Base-by-base conservation (phyloP, 2,888 invertebrate genomes). In the Heteromurus nitidus region DNA sequence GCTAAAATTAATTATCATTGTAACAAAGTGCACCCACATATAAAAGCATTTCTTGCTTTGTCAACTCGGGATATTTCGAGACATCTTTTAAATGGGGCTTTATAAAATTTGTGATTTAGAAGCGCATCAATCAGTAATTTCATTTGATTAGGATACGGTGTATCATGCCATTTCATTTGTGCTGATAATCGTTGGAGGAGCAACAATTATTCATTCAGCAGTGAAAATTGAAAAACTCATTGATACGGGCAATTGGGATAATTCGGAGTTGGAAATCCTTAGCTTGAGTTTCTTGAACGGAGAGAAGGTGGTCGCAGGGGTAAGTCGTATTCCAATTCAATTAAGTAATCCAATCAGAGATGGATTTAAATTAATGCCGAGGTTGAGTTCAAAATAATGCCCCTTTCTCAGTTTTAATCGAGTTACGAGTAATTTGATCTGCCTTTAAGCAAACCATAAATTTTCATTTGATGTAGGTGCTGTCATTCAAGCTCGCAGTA, bases 291-390 rank as follows among this genome's bases (percentile, higher is more conserved):
- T 55, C 2, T 11, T 28, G 18, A 28, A 18, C 18, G 60, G 30
- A n/a, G 60, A 3, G 18, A 60, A 64, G 22, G n/a, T 64, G 16
- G 7, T 64, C 13, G 20, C 42, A 24, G 64, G 64, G 42, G 64
- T 64, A 60, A 18, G 53, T 13, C 13, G 36, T 36, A n/a, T n/a
- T n/a, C n/a, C n/a, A n/a, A n/a, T n/a, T n/a, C n/a, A n/a, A 36
- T 36, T 36, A 36, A 36, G 5, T 36, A 36, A 13, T 36, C 36
- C 36, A 36, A n/a, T n/a, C n/a, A n/a, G n/a, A n/a, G n/a, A n/a
- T 36, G 36, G 36, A 36, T 36, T 36, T n/a, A n/a, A n/a, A n/a
- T n/a, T n/a, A n/a, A n/a, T n/a, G n/a, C n/a, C n/a, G n/a, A n/a
- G n/a, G n/a, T n/a, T n/a, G n/a, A n/a, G n/a, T n/a, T n/a, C n/a